phyloP scores from a whole-genome alignment of 2,888 invertebrate genomes.

The Pammene fasciana region DNA sequence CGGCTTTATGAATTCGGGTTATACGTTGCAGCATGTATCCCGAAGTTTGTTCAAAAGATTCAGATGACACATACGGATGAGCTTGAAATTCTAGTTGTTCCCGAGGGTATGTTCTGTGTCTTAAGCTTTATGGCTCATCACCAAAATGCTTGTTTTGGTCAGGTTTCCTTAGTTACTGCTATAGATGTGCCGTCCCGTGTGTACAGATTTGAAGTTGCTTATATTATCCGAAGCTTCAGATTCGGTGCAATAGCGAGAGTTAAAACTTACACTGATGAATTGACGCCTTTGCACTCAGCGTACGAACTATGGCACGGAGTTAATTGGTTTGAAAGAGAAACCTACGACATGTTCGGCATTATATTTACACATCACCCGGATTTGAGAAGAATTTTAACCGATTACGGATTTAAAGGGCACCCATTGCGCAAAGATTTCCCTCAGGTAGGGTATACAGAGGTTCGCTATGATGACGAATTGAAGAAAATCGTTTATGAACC shows the following conservation, averaged over 20 bases:
- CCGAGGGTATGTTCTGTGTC: slow-evolving; percentile 68
- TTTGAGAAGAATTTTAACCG: slow-evolving; percentile 71
- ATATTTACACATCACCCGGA: slow-evolving; percentile 75
- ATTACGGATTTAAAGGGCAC: slow-evolving; percentile 75
- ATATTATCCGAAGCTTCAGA: slow-evolving; percentile 65
- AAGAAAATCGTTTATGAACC: slow-evolving; percentile 77
- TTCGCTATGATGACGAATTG: slow-evolving; percentile 74
- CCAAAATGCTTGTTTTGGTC: slow-evolving; percentile 70
- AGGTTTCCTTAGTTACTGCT: slow-evolving; percentile 65
- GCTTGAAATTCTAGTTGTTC: slow-evolving; percentile 68
- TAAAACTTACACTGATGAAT: slow-evolving; percentile 75
- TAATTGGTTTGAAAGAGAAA: slow-evolving; percentile 68
- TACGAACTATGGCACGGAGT: slow-evolving; percentile 60
- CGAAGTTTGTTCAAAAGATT: slow-evolving; percentile 73
- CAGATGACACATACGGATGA: slow-evolving; percentile 72
- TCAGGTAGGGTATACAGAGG: slow-evolving; percentile 70
- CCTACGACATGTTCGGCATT: slow-evolving; percentile 74
- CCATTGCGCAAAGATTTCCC: slow-evolving; percentile 77
- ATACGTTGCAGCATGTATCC: slow-evolving; percentile 72
- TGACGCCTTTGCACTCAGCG: slow-evolving; percentile 70
- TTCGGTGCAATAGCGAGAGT: slow-evolving; percentile 60
- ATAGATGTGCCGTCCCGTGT: slow-evolving; percentile 71
- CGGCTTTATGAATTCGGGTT: slow-evolving; percentile 72
- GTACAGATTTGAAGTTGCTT: slow-evolving; percentile 71
- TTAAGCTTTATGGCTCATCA: slow-evolving; percentile 67